Base-by-base conservation (phyloP, 2,797 vertebrate genomes). In the Emydoidea blandingii region DNA sequence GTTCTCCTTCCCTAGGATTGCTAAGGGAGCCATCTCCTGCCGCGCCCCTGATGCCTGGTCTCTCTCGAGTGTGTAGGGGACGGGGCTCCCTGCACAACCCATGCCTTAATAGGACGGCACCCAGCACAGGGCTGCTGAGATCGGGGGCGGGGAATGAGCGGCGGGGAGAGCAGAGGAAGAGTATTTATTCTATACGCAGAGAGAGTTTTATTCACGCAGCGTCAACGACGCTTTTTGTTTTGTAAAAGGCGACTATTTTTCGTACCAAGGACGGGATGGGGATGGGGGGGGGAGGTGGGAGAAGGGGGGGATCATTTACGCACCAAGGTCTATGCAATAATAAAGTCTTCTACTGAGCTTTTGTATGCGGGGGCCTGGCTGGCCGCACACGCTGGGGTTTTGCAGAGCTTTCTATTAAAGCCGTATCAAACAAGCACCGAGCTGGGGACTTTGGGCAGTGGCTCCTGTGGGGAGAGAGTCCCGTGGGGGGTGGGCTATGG, bases 261-360 rank as follows among this genome's bases (percentile, higher is more conserved):
- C 79, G 81, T 95, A 93, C 80, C 44, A 56, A 81, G 79, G 85
- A 54, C 12, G 5, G 27, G 86, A 41, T 1, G 16, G 83, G n/a
- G 37, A 16, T 21, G 83, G 29, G 25, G 31, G 52, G 21, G 83
- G n/a, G 37, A 16, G 18, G 68, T 23, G 37, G 25, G 53, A 47
- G 88, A n/a, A 82, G n/a, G 23, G 74, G 85, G 56, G 18, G 21
- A 5, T 29, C 34, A 8, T 88, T 86, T 93, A 88, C 85, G 72
- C 86, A 80, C 96, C 86, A 84, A 47, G 16, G 87, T 96, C 97
- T 97, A 97, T 98, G 97, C 97, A 98, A 97, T 83, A 84, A 25
- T 62, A 6, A 27, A 92, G 94, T 93, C 90, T 91, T 96, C 91
- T 94, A 92, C 88, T 95, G 95, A 95, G 93, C 91, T 95, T 95